Evolutionary conservation across 1,140 invertebrate genomes (phyloP), one percentile per base, ranked within the genome.

Genomic region (Bombus soroeensis): DNA sequence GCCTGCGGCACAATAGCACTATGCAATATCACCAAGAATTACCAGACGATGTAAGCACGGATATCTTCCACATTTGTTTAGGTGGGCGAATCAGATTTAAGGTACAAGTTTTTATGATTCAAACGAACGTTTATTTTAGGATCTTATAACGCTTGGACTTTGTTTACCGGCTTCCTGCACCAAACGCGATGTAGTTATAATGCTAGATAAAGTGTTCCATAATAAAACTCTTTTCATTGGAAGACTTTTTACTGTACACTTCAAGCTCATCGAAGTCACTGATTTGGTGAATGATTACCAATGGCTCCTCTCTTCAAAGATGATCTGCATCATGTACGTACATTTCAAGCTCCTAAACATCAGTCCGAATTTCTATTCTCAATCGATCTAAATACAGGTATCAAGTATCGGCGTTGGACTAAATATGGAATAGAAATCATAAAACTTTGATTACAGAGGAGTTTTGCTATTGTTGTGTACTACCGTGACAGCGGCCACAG

Each of bases 91-190:
- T n/a, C n/a, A n/a, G n/a, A n/a, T n/a, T n/a, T n/a, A n/a, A n/a
- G n/a, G n/a, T n/a, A n/a, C n/a, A n/a, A n/a, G n/a, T n/a, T n/a
- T n/a, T n/a, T n/a, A n/a, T n/a, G n/a, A n/a, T n/a, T n/a, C n/a
- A n/a, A n/a, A n/a, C 32, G 18, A 15, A 2, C 15, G 13, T 0
- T 4, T 86, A 34, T 91, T 88, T 41, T 1, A 95, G 95, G 87
- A 95, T 75, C 28, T 93, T 3, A 83, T 95, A 15, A 91, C 88
- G 0, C 79, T 95, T 0, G 95, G 95, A n/a, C 87, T 95, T 25
- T 95, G 95, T 79, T 82, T 95, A 37, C 95, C 95, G 0, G 87
- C 87, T 0, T 92, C 93, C 0, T 95, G 95, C 70, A 87, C 89
- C 1, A 86, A 70, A 0, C 47, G 41, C 2, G 91, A 95, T n/a